Evolutionary conservation across 2,113 vertebrate species (phyloP).

Genomic region (Chroicocephalus ridibundus): DNA sequence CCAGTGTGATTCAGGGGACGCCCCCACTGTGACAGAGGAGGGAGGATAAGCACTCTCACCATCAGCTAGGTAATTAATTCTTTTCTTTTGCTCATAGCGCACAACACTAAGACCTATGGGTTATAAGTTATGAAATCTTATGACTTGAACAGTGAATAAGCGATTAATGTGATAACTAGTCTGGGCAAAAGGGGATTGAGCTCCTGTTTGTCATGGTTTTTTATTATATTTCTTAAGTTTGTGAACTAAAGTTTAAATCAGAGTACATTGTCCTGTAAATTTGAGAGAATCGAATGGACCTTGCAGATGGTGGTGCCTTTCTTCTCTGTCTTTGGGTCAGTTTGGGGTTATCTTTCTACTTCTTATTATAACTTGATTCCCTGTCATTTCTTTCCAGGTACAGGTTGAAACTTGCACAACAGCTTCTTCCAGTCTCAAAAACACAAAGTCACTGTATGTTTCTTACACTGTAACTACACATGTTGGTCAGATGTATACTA

Average conservation of each 20-base stretch:
- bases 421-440: neutral
- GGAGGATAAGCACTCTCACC: neutral
- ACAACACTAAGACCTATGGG: neutral
- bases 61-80: neutral
- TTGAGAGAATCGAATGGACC: neutral
- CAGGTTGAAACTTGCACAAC: neutral
- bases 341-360: neutral
- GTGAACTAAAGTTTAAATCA: neutral
- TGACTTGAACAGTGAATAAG: neutral
- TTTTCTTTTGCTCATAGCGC: neutral
- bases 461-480: neutral
- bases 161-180: neutral
- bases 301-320: neutral
- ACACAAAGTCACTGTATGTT: neutral
- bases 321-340: neutral
- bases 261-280: neutral
- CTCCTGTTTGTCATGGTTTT: neutral
- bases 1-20: neutral
- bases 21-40: neutral
- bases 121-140: neutral
- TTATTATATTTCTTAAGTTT: neutral
- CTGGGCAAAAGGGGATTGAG: neutral
- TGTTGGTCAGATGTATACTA: neutral
- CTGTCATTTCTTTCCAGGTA: neutral
- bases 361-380: neutral